phyloP scores from a whole-genome alignment of 1,140 invertebrate species.

The Drosophila sturtevanti region DNA sequence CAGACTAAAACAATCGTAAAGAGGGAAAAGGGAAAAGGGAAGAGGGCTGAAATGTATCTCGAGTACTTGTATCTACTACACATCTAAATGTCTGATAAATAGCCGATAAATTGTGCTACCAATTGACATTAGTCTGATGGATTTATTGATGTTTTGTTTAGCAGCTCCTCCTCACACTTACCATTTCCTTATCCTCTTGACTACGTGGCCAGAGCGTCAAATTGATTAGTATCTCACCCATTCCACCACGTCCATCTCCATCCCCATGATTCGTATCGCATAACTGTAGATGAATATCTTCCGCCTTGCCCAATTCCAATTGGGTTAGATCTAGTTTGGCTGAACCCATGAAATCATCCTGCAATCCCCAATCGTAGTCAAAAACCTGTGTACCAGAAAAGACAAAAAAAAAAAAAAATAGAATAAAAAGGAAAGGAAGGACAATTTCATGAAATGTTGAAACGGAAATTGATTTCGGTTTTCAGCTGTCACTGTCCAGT shows the following conservation, averaged over 20 bases:
- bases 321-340: conserved; percentile 92
- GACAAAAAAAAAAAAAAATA: too few species aligned
- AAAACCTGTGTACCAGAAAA: conserved; percentile 95
- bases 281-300: conserved; percentile 90
- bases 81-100: conserved; percentile 6
- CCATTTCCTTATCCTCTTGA: conserved; percentile 97
- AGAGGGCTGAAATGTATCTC: too few species aligned
- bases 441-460: conserved; percentile 21
- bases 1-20: too few species aligned
- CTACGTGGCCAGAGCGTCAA: conserved; percentile 93
- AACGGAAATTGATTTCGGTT: conserved; percentile 38
- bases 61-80: background rate
- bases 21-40: too few species aligned
- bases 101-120: background rate
- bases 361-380: conserved; percentile 98
- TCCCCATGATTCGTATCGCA: conserved; percentile 87
- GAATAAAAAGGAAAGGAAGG: too few species aligned
- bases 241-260: conserved; percentile 64
- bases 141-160: conserved; percentile 25
- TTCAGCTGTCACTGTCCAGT: background rate
- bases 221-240: conserved; percentile 93
- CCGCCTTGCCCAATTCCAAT: conserved; percentile 91
- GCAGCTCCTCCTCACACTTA: conserved; percentile 83
- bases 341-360: conserved; percentile 99
- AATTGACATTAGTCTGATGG: conserved; percentile 13